Percentiles rank a stretch among this genome's conserved stretches.
Conservation (phyloP, 1,140 invertebrate species). For the Acromyrmex echinatior region DNA sequence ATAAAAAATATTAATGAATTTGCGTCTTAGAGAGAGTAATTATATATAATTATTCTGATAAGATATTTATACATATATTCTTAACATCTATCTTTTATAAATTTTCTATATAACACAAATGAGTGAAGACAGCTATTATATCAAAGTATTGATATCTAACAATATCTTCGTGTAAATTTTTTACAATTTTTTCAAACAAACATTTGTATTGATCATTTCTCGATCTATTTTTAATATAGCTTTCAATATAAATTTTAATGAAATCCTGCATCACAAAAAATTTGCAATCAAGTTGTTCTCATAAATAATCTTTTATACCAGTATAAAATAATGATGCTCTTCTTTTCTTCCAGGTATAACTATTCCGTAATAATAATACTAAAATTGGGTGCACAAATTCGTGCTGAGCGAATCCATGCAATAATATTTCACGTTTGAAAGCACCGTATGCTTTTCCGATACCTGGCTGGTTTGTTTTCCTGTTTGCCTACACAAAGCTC, state of each 20-base stretch:
- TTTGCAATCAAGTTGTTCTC: background rate
- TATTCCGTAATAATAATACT: slow-evolving; percentile 28
- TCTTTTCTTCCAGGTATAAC: slow-evolving; percentile 29
- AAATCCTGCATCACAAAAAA: background rate
- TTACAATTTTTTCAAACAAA: too few relatives aligned
- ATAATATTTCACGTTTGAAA: slow-evolving; percentile 64
- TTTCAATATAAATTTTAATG: background rate
- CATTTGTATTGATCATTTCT: too few relatives aligned
- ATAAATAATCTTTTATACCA: slow-evolving; percentile 10
- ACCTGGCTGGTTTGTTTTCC: slow-evolving; percentile 59
- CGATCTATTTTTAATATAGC: too few relatives aligned
- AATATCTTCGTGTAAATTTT: too few relatives aligned
- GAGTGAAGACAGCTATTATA: too few relatives aligned
- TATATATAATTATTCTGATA: background rate
- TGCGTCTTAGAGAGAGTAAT: background rate
- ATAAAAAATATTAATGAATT: background rate
- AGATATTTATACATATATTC: background rate
- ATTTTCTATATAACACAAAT: too few relatives aligned
- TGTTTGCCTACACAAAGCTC: slow-evolving; percentile 62
- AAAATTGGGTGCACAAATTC: slow-evolving; percentile 58
- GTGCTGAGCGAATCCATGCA: slow-evolving; percentile 45
- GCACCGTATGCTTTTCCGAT: slow-evolving; percentile 59
- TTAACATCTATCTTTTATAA: background rate
- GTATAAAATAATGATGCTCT: slow-evolving; percentile 38
- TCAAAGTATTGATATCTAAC: too few relatives aligned